Evolutionary conservation across 2,797 vertebrate species (phyloP), one percentile per base, ranked within the genome.

Genomic region (Eidolon dupreanum): DNA sequence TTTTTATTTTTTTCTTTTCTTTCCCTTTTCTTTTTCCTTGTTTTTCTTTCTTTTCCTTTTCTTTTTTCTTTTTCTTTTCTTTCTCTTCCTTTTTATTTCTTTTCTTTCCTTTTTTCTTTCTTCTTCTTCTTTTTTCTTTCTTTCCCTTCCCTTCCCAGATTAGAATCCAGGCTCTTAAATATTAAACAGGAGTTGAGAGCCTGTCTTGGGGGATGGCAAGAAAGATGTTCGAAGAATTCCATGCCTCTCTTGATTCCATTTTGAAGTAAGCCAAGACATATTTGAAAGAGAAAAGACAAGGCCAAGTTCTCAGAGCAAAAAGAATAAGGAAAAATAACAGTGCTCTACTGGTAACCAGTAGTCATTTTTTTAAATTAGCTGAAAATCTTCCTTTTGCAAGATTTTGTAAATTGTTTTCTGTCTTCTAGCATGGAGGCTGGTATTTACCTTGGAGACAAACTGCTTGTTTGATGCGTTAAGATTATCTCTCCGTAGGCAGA

Each of bases 31-130:
- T 24, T 11, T 59, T 7, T 28, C 24, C 24, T 15, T 28, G 0
- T 15, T 4, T 28, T 0, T 15, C 3, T 16, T n/a, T 24, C 4
- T 13, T 4, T 28, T 8, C 46, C 46, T n/a, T 6, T 13, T n/a
- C 19, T 49, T 1, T 12, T 36, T 46, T 26, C 8, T 87, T 8
- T 28, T 9, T 8, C 3, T 6, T 26, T 8, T 31, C 33, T 57
- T 22, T 57, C 22, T 10, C 10, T 24, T 9, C 55, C 24, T 10
- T 10, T 57, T 6, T 26, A 3, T 38, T 15, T 26, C 1, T 13
- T 3, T 26, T 0, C 9, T 31, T 22, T 11, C 13, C 15, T 41
- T 31, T 38, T 3, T 24, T 71, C 12, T n/a, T 19, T 57, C 20
- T 59, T 22, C 4, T 15, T 24, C 41, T 26, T 6, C 10, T 41